Evolutionary conservation across 2,113 vertebrate species (phyloP).

Genomic region (Neotragus moschatus): DNA sequence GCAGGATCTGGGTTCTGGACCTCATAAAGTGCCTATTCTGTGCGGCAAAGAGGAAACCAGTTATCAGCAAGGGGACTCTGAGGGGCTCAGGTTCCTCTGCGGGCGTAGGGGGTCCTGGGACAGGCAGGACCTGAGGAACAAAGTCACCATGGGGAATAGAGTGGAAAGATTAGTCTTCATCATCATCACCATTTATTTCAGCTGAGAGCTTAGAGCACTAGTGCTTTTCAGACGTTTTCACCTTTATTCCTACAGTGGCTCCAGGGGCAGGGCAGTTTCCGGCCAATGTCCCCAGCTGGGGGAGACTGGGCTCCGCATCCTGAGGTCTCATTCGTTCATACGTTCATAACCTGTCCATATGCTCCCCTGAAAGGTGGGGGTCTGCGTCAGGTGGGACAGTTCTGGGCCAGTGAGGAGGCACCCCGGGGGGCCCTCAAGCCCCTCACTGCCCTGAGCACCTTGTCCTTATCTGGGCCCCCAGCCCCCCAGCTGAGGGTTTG

Average conservation of each 20-base stretch:
- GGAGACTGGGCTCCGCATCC: too few species aligned
- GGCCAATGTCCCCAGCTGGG: background rate
- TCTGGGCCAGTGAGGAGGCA: background rate
- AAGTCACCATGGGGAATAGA: too few species aligned
- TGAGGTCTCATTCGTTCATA: background rate
- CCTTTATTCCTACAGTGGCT: accelerated
- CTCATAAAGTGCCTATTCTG: constrained; percentile 71
- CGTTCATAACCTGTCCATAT: background rate
- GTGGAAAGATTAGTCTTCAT: accelerated
- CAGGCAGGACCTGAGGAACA: background rate
- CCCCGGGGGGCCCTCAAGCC: accelerated
- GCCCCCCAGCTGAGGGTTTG: background rate
- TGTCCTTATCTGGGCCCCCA: background rate
- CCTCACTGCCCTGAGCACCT: background rate
- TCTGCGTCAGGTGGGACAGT: accelerated
- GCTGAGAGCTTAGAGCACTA: accelerated
- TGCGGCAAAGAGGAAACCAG: constrained; percentile 63
- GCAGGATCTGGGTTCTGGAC: constrained; percentile 68
- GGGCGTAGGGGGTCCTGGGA: background rate
- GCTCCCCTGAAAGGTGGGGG: background rate
- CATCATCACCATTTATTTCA: accelerated
- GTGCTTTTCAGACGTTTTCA: accelerated
- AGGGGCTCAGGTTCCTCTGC: background rate
- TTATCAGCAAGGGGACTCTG: constrained; percentile 58
- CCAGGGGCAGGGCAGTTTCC: background rate